Conservation (phyloP, 1,140 invertebrate species). For the Micrasema longulum region DNA sequence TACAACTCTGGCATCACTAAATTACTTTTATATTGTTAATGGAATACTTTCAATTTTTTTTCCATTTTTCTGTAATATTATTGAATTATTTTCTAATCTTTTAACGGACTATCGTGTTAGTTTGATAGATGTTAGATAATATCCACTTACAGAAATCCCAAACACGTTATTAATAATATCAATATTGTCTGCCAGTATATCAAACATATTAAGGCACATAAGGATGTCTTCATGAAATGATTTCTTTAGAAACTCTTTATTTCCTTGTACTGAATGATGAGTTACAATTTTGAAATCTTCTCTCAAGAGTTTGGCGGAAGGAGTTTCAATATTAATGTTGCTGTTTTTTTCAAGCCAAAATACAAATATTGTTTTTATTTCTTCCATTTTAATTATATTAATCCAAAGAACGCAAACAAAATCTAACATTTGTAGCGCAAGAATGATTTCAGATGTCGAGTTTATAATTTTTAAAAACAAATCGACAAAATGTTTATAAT, state of each 20-base stretch:
- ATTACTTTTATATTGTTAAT: too few relatives aligned
- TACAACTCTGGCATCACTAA: too few relatives aligned
- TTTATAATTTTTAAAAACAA: too few relatives aligned
- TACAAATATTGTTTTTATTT: not conserved
- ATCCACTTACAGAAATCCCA: conserved; percentile 43
- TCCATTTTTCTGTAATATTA: too few relatives aligned
- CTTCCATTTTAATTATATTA: conserved; percentile 2
- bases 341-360: not conserved
- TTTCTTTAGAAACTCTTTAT: not conserved
- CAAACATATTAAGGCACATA: conserved; percentile 43
- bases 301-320: conserved; percentile 1
- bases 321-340: not conserved
- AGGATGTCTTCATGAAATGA: conserved; percentile 29
- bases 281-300: conserved; percentile 10
- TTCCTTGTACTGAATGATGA: not conserved
- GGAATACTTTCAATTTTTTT: too few relatives aligned
- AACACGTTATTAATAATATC: conserved; percentile 45
- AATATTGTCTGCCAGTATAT: conserved; percentile 49
- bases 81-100: too few relatives aligned
- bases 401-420: conserved; percentile 14
- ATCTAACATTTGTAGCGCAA: conserved; percentile 13
- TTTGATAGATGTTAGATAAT: too few relatives aligned
- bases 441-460: not conserved
- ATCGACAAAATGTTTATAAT: too few relatives aligned
- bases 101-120: too few relatives aligned